Base-by-base conservation (phyloP, 2,888 invertebrate genomes). In the Platycnemis pennipes region DNA sequence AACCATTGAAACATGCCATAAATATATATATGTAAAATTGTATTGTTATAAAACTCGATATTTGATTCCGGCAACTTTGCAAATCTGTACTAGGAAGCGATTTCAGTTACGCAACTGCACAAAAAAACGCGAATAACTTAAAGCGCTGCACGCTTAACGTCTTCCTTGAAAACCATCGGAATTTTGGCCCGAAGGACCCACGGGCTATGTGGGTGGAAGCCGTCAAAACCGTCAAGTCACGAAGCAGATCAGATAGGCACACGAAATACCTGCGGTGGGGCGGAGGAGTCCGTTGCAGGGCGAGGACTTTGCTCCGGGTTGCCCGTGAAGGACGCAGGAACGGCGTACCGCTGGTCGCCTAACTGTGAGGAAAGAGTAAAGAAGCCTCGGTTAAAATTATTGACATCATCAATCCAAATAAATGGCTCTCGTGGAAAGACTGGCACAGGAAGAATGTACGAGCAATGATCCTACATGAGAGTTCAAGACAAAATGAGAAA, bases 191-290 rank as follows among this genome's bases (percentile, higher is more conserved):
- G 8, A 45, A 91, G 63, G 44, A 69, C 56, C 91, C 16, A 44
- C 16, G 19, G 91, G 63, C 37, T 45, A 42, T 63, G 91, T 63
- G 91, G 91, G 91, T 91, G 91, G 42, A n/a, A 91, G 45, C 91
- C 91, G 91, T 63, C 91, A 63, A 91, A 63, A 44, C 45, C 63
- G 42, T 53, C 63, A 22, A 63, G 91, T 91, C 91, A 91, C 91
- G 91, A 91, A 63, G 56, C 49, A 42, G 69, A n/a, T 91, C 56
- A 42, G 91, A 44, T 63, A 44, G 91, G 91, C 63, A 44, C n/a
- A 69, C 91, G 16, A 63, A 91, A 91, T 63, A 63, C 91, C 91
- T 91, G 91, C 44, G 91, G 91, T 56, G 46, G 56, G 77, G 11
- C 7, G 37, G 77, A 77, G 31, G 31, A 31, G 31, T 13, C 11